Conservation (phyloP, 37 sponge, comb jelly and placozoan species). For the Chondrosia reniformis region DNA sequence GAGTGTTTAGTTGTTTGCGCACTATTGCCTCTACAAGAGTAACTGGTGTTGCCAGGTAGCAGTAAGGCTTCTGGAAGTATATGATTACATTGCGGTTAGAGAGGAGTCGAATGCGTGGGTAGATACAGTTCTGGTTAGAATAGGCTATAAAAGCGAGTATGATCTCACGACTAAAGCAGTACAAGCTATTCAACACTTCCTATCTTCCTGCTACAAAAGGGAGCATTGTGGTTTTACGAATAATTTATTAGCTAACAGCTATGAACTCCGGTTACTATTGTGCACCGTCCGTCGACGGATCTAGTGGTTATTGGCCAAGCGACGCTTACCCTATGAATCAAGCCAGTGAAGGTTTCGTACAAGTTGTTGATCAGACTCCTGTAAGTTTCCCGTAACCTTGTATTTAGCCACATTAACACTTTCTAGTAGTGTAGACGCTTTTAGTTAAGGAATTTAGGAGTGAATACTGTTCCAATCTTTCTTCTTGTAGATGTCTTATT, state of each 20-base stretch:
- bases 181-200: not conserved
- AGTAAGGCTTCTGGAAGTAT: too few species aligned
- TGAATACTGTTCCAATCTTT: not conserved
- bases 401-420: not conserved
- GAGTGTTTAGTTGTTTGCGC: too few species aligned
- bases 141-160: too few species aligned
- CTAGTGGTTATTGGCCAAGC: constrained; percentile 9
- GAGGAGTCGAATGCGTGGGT: too few species aligned
- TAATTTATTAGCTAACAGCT: not conserved
- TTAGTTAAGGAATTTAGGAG: not conserved
- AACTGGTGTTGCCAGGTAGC: too few species aligned
- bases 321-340: not conserved
- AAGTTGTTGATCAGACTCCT: not conserved
- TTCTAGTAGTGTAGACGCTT: not conserved
- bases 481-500: not conserved
- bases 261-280: constrained; percentile 27
- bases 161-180: constrained; percentile 6
- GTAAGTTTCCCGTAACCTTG: not conserved
- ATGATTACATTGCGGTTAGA: too few species aligned
- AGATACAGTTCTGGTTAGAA: too few species aligned
- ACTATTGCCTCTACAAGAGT: too few species aligned
- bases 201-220: not conserved
- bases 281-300: constrained; percentile 6
- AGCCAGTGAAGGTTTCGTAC: not conserved
- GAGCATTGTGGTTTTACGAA: constrained; percentile 3